Percentiles rank a stretch among this genome's conserved stretches.
Evolutionary conservation across 2,888 invertebrate species (phyloP).

Genomic region (Ophion ellenae): DNA sequence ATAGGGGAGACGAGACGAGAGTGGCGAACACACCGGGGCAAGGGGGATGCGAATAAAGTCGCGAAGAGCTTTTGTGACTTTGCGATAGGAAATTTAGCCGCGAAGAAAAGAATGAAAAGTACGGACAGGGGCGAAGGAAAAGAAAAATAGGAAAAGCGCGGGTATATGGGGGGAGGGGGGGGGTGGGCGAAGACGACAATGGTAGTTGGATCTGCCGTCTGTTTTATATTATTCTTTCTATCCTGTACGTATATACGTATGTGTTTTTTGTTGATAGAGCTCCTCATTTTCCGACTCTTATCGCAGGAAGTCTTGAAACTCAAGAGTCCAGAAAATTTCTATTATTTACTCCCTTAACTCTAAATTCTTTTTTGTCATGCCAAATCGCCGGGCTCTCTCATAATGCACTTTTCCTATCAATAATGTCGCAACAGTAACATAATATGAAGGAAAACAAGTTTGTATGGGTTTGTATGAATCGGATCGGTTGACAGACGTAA

Average conservation of each 20-base stretch:
- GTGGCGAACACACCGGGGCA: neutral
- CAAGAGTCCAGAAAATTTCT: slow-evolving; percentile 58
- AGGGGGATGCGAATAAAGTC: slow-evolving; percentile 35
- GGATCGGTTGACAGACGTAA: no score
- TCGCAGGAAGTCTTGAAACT: slow-evolving; percentile 9
- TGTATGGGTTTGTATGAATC: no score
- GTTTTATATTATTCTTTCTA: slow-evolving; percentile 51
- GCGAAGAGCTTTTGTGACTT: slow-evolving; percentile 58
- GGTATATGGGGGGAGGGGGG: neutral
- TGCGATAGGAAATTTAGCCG: slow-evolving; percentile 59
- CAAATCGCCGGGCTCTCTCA: neutral
- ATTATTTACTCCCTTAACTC: slow-evolving; percentile 56
- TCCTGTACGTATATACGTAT: slow-evolving; percentile 13
- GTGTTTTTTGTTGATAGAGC: slow-evolving; percentile 14
- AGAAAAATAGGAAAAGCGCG: slow-evolving; percentile 20
- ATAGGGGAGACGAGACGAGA: slow-evolving; percentile 39
- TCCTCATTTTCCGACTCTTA: slow-evolving; percentile 33
- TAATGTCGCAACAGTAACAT: neutral
- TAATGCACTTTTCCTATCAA: neutral
- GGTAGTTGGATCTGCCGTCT: slow-evolving; percentile 40
- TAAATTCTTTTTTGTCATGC: slow-evolving; percentile 40
- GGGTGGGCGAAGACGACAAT: slow-evolving; percentile 39
- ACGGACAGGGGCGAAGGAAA: slow-evolving; percentile 41
- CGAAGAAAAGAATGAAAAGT: slow-evolving; percentile 46
- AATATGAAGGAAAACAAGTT: no score